Conservation (phyloP, 2,113 vertebrate genomes). For the Archocentrus centrarchus region DNA sequence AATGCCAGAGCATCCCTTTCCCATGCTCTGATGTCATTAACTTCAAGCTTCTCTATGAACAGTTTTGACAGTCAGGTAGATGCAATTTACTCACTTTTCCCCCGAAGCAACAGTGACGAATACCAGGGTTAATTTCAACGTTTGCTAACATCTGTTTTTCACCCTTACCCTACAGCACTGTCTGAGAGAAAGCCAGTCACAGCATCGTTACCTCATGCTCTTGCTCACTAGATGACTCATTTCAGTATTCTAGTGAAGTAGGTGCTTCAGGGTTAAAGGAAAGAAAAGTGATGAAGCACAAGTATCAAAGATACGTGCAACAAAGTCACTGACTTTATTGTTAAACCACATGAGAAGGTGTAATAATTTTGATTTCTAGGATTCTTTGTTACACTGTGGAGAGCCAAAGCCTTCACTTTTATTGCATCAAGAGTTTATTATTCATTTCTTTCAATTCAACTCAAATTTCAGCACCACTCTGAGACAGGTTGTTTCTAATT, state of each 20-base stretch:
- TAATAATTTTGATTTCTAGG: not conserved
- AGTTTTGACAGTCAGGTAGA: constrained; percentile 22
- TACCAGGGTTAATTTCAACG: not conserved
- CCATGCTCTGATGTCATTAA: constrained; percentile 14
- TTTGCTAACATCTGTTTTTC: constrained; percentile 47
- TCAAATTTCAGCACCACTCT: too few species aligned
- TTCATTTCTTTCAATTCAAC: not conserved
- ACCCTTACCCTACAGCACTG: not conserved
- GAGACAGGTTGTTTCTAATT: too few species aligned
- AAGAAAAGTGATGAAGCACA: constrained; percentile 8
- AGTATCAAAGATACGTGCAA: constrained; percentile 1
- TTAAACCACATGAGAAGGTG: not conserved
- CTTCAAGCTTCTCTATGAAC: constrained; percentile 31
- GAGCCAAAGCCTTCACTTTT: not conserved
- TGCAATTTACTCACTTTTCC: not conserved
- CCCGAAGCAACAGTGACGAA: constrained; percentile 40
- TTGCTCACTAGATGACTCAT: constrained; percentile 54
- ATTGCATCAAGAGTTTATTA: not conserved
- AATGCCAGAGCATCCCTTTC: constrained; percentile 27
- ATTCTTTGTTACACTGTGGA: not conserved
- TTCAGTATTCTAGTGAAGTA: not conserved
- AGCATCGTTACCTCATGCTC: not conserved
- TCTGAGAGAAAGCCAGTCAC: constrained; percentile 27
- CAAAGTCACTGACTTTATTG: not conserved
- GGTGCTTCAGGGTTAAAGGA: not conserved